These are phyloP conservation scores for Hydropsyche betteni DNA, from an alignment of 2,888 invertebrate genomes.

Conservation along the genomic window DNA sequence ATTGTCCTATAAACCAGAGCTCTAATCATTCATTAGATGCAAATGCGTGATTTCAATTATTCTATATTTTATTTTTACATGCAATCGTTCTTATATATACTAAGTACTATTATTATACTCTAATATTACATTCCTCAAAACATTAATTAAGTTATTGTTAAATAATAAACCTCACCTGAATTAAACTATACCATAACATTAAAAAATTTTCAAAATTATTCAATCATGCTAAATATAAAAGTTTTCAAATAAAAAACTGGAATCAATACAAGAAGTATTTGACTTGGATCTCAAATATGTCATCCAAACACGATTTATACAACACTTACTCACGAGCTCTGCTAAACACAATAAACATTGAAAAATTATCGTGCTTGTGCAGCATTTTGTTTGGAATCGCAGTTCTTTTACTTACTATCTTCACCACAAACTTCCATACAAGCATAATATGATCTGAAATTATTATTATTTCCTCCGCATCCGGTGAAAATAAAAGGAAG, in stretches of 20 bases:
- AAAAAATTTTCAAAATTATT: too few relatives aligned
- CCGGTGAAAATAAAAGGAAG: constrained; percentile 84
- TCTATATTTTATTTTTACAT: not conserved
- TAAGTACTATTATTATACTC: too few relatives aligned
- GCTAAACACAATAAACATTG: constrained; percentile 11
- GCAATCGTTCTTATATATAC: too few relatives aligned
- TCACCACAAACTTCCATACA: constrained; percentile 70
- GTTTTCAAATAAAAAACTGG: too few relatives aligned
- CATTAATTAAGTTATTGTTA: too few relatives aligned
- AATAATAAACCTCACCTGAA: too few relatives aligned
- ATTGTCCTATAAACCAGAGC: not conserved
- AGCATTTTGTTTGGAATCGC: constrained; percentile 2
- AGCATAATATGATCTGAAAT: constrained; percentile 78
- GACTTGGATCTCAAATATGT: too few relatives aligned
- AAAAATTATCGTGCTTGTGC: not conserved
- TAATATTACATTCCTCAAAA: too few relatives aligned
- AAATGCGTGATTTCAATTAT: not conserved
- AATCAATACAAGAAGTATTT: too few relatives aligned
- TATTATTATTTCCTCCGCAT: constrained; percentile 88
- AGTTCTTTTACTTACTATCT: constrained; percentile 11
- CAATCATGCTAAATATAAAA: too few relatives aligned
- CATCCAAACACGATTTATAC: too few relatives aligned
- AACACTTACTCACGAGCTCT: constrained; percentile 17
- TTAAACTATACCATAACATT: too few relatives aligned
- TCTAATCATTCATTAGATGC: constrained; percentile 1